Base-by-base conservation (phyloP, 2,113 vertebrate genomes). In the Tapirus terrestris region DNA sequence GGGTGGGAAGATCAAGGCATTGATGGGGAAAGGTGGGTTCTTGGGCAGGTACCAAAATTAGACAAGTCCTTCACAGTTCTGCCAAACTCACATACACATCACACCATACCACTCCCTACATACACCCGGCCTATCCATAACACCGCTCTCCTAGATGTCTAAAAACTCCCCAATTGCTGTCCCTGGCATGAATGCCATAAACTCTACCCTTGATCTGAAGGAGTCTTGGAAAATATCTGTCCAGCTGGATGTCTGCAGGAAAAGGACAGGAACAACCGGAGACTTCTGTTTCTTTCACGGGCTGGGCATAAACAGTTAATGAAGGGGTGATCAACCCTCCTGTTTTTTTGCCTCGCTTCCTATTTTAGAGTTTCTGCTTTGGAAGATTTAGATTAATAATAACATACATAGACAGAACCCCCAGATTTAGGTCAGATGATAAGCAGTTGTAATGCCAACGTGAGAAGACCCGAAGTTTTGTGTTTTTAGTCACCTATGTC, bases 301-400 rank as follows among this genome's bases (percentile, higher is more conserved):
- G 2, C 25, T 87, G 39, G 16, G 27, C 61, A 4, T 23, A 65
- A 93, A 70, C 5, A 68, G 56, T 39, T 89, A 88, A 88, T 23
- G 33, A 72, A 91, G n/a, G 39, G 8, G 31, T 61, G 12, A 91
- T 29, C 17, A 48, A 56, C 45, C 6, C 13, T 51, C 18, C 18
- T 77, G 18, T 67, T 90, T 25, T 60, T 60, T 70, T 58, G 84
- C 13, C n/a, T 4, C 13, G 16, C 58, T 83, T 81, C 45, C 36
- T 93, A 45, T 36, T 92, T 76, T 70, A 75, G 51, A 91, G 60
- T 77, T 87, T 85, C 45, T 85, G 45, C 77, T 95, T 91, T 91
- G 58, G 21, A 60, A 80, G 65, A 79, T 76, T 87, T 84, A 63
- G 21, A 76, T 91, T 82, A 84, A 75, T 31, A 58, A 61, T 63